Evolutionary conservation across 2,888 invertebrate genomes (phyloP), one percentile per base, ranked within the genome.

Genomic region (Gymnocheta viridis): DNA sequence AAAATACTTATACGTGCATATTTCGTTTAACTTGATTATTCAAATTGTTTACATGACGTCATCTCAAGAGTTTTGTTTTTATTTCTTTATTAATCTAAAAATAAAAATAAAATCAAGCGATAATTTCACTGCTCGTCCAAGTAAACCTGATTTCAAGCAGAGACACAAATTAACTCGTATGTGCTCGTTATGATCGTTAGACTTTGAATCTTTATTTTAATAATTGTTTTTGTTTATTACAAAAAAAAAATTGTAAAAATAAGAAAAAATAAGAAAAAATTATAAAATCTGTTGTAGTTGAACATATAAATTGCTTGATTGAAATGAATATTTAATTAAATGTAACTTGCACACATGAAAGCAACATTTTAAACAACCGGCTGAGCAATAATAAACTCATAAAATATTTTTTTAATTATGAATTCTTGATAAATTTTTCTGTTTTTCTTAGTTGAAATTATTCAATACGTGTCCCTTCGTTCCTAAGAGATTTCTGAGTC

Each of bases 21-120:
- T 24, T 70, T 49, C 32, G 32, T 22, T 54, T 51, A 19, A 41
- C 56, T 51, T 56, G 66, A 76, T 76, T 82, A 67, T 64, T 62
- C 41, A 82, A 32, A 44, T 82, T 67, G 49, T 69, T 62, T 49
- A 73, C 44, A 83, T 83, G 83, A 83, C 83, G 83, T 83, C 83
- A 83, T 74, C 24, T 72, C 29, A 66, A 58, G 66, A 44, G 49
- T 74, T 81, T 32, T n/a, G n/a, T n/a, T n/a, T 72, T 56, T 41
- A 32, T 32, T 6, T 64, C 29, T 49, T 80, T 67, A 51, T 69
- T 19, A 62, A 32, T 49, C 38, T 44, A n/a, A 73, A 17, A 81
- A 51, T 17, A 47, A 69, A 44, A 54, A 56, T 47, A 35, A 74
- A 70, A 77, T 27, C 72, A 77, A 35, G 24, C 32, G 49, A 29